These are phyloP conservation scores for Dryoscopus gambensis DNA, from an alignment of 2,113 vertebrate genomes.

Conservation along the genomic window DNA sequence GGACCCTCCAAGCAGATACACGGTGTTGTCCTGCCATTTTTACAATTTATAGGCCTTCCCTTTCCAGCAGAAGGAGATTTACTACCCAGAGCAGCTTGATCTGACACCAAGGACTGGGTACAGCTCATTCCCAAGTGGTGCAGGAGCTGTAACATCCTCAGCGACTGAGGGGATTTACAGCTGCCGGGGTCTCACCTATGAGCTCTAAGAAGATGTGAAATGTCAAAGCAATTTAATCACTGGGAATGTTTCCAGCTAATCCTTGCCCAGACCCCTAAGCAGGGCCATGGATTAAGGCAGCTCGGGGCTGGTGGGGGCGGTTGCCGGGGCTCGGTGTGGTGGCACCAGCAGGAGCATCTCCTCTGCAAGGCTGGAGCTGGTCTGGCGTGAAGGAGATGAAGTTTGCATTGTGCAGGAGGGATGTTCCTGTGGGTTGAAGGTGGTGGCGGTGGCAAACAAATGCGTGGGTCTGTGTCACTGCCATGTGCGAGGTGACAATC, in stretches of 20 bases:
- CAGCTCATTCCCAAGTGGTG: not conserved
- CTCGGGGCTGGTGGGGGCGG: rapidly evolving
- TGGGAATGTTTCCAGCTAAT: constrained; percentile 13
- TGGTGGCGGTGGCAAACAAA: not conserved
- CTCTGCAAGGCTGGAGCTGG: not conserved
- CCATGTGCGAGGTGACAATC: not conserved
- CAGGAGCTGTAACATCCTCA: not conserved
- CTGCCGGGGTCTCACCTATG: not conserved
- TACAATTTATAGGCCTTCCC: not conserved
- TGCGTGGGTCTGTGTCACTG: not conserved
- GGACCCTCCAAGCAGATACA: not conserved
- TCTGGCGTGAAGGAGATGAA: not conserved
- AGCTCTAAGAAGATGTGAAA: constrained; percentile 25
- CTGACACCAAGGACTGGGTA: not conserved
- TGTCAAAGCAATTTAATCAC: not conserved
- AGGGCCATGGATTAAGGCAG: constrained; percentile 6
- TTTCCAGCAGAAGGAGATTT: constrained; percentile 6
- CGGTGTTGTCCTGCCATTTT: not conserved
- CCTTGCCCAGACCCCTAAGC: not conserved
- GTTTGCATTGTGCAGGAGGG: not conserved
- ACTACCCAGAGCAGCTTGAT: not conserved
- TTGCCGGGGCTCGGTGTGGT: rapidly evolving
- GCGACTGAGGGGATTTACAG: not conserved
- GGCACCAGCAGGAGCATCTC: not conserved
- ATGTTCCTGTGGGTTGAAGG: not conserved